A percentile compares a stretch with the other conserved stretches of the same genome.
Conservation (phyloP, 2,113 vertebrate species). For the Carassius gibelio region DNA sequence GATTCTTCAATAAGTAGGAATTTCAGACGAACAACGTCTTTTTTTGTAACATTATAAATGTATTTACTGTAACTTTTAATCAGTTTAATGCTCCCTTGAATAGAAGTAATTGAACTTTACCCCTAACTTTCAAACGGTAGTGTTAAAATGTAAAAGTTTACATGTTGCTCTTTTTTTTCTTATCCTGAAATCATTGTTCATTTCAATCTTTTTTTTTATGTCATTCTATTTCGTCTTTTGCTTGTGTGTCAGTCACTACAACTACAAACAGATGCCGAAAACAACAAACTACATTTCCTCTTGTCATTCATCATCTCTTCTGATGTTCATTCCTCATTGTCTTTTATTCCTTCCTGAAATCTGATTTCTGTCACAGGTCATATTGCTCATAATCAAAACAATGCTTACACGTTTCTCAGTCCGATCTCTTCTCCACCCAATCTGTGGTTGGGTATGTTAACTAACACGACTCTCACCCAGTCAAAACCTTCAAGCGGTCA, state of each 20-base stretch:
- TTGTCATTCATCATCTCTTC: constrained; percentile 5
- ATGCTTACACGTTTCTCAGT: constrained; percentile 59
- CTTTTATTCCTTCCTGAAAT: constrained; percentile 15
- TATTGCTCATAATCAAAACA: constrained; percentile 60
- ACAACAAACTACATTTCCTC: constrained; percentile 5
- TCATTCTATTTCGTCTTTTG: constrained; percentile 19
- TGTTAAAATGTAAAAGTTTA: not conserved
- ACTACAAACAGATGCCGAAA: constrained; percentile 6
- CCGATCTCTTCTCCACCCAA: constrained; percentile 60
- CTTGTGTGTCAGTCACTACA: not conserved
- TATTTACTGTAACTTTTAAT: too few relatives aligned
- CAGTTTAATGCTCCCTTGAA: not conserved
- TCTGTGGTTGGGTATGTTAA: constrained; percentile 75
- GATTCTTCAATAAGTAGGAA: too few relatives aligned
- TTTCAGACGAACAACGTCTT: too few relatives aligned
- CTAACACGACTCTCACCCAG: not conserved
- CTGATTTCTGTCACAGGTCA: constrained; percentile 62
- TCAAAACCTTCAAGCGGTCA: constrained; percentile 8
- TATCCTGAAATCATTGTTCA: not conserved
- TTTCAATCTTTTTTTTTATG: not conserved
- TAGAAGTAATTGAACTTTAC: not conserved
- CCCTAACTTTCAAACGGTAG: not conserved
- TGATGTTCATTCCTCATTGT: not conserved
- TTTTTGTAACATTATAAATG: too few relatives aligned
- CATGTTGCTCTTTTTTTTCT: not conserved